A percentile compares a stretch with the other conserved stretches of the same genome.
Conservation (phyloP, 2,888 invertebrate species). For the Sycophila texana region DNA sequence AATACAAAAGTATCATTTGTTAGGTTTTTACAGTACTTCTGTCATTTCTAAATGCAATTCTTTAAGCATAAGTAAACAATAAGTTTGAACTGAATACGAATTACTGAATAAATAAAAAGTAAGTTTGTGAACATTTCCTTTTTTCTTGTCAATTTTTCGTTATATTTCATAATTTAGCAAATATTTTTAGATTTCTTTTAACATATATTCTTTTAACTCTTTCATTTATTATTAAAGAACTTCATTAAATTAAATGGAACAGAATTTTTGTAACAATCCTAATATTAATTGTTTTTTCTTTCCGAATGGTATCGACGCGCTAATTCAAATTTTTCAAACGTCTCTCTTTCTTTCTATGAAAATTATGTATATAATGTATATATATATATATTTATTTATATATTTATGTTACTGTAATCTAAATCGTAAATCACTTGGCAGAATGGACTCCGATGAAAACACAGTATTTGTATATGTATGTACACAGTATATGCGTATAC, state of each 20-base stretch:
- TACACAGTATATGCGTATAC: not conserved
- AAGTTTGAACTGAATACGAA: slow-evolving; percentile 7
- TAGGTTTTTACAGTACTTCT: slow-evolving; percentile 51
- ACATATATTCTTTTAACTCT: slow-evolving; percentile 39
- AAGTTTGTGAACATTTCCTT: not conserved
- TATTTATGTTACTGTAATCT: slow-evolving; percentile 50
- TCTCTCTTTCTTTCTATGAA: slow-evolving; percentile 68
- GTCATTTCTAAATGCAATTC: slow-evolving; percentile 34
- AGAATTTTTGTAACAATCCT: slow-evolving; percentile 48
- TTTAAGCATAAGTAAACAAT: slow-evolving; percentile 34
- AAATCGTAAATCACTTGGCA: slow-evolving; percentile 61
- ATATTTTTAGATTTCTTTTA: not conserved
- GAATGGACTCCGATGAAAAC: slow-evolving; percentile 56
- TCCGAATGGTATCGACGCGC: slow-evolving; percentile 40
- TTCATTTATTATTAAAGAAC: slow-evolving; percentile 36
- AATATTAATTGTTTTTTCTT: slow-evolving; percentile 24
- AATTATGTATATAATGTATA: slow-evolving; percentile 58
- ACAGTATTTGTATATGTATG: slow-evolving; percentile 1
- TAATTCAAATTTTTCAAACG: slow-evolving; percentile 46
- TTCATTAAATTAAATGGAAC: slow-evolving; percentile 41
- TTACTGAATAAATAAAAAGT: not conserved
- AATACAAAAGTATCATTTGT: slow-evolving; percentile 63
- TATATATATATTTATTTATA: slow-evolving; percentile 52
- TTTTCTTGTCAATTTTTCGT: not conserved
- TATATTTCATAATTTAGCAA: slow-evolving; percentile 14